phyloP scores from a whole-genome alignment of 2,113 vertebrate genomes.

The Nicator chloris region DNA sequence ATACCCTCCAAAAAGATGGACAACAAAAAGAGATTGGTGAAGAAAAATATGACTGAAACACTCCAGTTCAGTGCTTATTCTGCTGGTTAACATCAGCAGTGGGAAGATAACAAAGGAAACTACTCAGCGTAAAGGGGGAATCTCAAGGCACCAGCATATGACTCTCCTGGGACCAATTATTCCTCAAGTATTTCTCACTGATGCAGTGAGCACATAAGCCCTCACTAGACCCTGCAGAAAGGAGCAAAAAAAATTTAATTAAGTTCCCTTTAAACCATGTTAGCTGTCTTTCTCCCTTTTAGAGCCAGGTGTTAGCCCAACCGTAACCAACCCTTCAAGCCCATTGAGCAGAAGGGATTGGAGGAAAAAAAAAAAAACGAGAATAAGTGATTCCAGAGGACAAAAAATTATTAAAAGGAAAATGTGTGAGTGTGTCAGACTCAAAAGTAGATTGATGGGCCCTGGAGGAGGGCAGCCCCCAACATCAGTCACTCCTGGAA shows the following conservation, averaged over 20 bases:
- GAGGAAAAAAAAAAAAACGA: neutral
- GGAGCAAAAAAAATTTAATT: neutral
- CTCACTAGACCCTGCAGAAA: constrained; percentile 5
- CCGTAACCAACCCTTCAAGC: neutral
- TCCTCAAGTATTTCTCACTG: constrained; percentile 22
- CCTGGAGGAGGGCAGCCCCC: neutral
- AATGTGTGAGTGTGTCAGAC: neutral
- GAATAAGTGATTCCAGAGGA: neutral
- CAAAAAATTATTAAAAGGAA: neutral
- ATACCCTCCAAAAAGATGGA: neutral
- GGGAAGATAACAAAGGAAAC: neutral
- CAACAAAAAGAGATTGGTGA: neutral
- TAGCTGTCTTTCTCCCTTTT: neutral
- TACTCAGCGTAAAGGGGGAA: neutral
- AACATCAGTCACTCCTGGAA: neutral
- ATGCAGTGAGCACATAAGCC: neutral
- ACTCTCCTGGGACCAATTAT: constrained; percentile 51
- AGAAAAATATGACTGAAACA: neutral
- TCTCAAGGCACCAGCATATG: neutral
- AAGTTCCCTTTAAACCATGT: neutral
- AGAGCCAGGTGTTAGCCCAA: neutral
- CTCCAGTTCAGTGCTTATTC: neutral
- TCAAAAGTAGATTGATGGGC: neutral
- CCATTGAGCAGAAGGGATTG: neutral
- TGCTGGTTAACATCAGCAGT: neutral